Percentiles rank a stretch among this genome's conserved stretches.
phyloP scores from a whole-genome alignment of 2,113 vertebrate species.

The Saimiri boliviensis region DNA sequence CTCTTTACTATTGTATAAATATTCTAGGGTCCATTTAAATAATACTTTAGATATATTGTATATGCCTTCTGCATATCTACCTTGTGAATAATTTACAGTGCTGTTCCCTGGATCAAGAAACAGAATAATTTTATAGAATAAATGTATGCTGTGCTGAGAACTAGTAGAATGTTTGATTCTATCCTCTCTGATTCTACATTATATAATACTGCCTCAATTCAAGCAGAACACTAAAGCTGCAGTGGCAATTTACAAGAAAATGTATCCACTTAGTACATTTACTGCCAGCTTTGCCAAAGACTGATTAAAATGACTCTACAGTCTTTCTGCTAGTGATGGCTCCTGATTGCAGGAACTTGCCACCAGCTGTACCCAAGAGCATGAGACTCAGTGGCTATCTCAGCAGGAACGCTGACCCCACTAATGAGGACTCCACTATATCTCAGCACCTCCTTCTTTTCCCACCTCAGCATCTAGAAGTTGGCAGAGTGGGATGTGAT shows the following conservation, averaged over 20 bases:
- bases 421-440: constrained; percentile 41
- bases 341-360: constrained; percentile 73
- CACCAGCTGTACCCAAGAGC: constrained; percentile 48
- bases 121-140: constrained; percentile 30
- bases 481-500: constrained; percentile 52
- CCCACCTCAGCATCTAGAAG: constrained; percentile 43
- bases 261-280: constrained; percentile 50
- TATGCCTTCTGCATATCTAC: neutral
- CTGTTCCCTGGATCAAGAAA: constrained; percentile 22
- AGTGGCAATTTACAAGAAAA: constrained; percentile 65
- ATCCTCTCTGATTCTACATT: constrained; percentile 42
- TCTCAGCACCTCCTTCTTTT: constrained; percentile 44
- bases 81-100: constrained; percentile 55
- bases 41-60: neutral
- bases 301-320: constrained; percentile 74
- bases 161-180: constrained; percentile 49
- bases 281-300: constrained; percentile 59
- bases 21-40: neutral
- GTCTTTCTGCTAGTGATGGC: constrained; percentile 60
- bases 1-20: neutral
- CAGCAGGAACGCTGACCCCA: neutral
- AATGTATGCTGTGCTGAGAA: constrained; percentile 4
- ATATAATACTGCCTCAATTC: constrained; percentile 46
- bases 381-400: constrained; percentile 12
- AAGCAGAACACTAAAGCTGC: constrained; percentile 61